Conservation (phyloP, 2,888 invertebrate genomes). For the Caradrina clavipalpis region DNA sequence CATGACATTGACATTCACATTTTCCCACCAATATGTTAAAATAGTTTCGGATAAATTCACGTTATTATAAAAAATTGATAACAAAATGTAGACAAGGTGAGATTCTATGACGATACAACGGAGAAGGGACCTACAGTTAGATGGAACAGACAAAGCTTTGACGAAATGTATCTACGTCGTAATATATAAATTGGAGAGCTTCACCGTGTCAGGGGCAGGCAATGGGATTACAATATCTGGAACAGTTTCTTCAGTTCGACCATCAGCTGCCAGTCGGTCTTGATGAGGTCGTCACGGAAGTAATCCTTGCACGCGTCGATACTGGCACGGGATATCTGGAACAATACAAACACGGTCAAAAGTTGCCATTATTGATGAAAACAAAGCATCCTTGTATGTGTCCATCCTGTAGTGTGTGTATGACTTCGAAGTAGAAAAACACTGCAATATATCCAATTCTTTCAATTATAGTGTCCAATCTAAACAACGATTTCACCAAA, state of each 20-base stretch:
- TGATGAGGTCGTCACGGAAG: constrained; percentile 99
- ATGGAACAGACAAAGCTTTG: constrained; percentile 83
- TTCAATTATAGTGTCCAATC: not conserved
- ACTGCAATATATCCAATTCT: not conserved
- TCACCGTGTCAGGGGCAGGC: constrained; percentile 60
- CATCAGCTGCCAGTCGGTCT: constrained; percentile 99
- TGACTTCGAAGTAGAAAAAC: not conserved
- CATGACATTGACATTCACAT: constrained; percentile 53
- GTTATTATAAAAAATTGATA: constrained; percentile 51
- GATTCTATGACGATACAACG: constrained; percentile 66
- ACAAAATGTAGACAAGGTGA: constrained; percentile 64
- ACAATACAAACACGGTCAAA: constrained; percentile 66
- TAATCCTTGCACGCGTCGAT: constrained; percentile 99
- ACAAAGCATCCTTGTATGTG: too few relatives aligned
- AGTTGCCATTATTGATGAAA: constrained; percentile 2
- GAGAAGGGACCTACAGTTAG: constrained; percentile 72
- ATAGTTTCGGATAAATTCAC: constrained; percentile 48
- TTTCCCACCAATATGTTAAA: constrained; percentile 54
- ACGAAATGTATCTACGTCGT: constrained; percentile 58
- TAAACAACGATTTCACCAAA: not conserved
- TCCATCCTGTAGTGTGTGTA: too few relatives aligned
- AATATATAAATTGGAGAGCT: constrained; percentile 71
- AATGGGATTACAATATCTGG: constrained; percentile 95
- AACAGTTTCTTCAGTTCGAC: constrained; percentile 99
- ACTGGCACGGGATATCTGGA: constrained; percentile 98